Percentiles rank a stretch among this genome's conserved stretches.
Evolutionary conservation across 1,140 invertebrate species (phyloP).

Genomic region (Paralvinella palmiformis): DNA sequence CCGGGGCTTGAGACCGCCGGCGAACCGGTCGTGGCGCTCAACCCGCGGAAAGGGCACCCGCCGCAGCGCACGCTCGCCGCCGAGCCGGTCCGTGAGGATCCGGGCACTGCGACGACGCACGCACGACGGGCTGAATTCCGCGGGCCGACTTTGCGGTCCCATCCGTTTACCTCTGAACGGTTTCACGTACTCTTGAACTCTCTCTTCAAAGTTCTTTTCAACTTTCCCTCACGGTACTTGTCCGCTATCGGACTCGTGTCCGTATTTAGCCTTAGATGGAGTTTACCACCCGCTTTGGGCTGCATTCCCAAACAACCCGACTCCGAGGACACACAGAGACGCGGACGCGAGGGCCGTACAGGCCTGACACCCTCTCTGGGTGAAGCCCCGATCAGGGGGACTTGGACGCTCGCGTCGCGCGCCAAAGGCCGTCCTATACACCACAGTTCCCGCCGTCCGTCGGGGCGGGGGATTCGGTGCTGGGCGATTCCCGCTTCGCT

Average conservation of each 20-base stretch:
- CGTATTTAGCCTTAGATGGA: constrained; percentile 82
- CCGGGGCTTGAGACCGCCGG: no score
- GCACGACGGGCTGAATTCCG: no score
- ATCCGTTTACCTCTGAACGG: neutral
- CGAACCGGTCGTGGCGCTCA: no score
- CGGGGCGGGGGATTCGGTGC: constrained; percentile 55
- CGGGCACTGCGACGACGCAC: neutral
- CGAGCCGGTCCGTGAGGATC: no score
- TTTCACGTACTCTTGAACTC: constrained; percentile 70
- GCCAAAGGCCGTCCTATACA: constrained; percentile 54
- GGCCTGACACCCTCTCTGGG: constrained; percentile 68
- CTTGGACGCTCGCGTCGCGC: constrained; percentile 51
- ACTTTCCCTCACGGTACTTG: constrained; percentile 88
- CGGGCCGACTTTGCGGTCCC: neutral
- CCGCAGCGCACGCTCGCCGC: no score
- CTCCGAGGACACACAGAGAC: constrained; percentile 60
- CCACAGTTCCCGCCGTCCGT: constrained; percentile 59
- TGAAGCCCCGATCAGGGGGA: constrained; percentile 60
- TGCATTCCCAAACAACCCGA: constrained; percentile 80
- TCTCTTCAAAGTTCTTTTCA: constrained; percentile 85
- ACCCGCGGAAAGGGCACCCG: no score
- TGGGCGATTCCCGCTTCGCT: constrained; percentile 76
- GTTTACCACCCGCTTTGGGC: constrained; percentile 76
- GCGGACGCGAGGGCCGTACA: constrained; percentile 52
- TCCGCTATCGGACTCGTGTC: constrained; percentile 78